phyloP scores from a whole-genome alignment of 2,797 vertebrate species.

The Poecilia wingei region DNA sequence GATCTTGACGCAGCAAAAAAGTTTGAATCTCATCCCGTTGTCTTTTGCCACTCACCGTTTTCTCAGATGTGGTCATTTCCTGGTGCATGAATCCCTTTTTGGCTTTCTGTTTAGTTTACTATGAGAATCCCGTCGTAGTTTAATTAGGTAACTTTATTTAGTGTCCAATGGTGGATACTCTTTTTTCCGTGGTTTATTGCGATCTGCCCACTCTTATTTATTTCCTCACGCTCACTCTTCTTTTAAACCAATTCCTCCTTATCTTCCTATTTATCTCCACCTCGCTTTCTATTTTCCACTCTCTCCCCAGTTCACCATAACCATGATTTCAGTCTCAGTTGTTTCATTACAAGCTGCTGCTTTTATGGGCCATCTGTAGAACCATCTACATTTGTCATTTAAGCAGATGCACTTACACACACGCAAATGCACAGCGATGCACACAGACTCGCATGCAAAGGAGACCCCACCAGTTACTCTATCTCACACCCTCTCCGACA shows the following conservation, averaged over 20 bases:
- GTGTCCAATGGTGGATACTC: conserved; percentile 52
- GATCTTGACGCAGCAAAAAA: background rate
- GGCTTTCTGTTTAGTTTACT: conserved; percentile 50
- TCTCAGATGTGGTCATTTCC: conserved; percentile 7
- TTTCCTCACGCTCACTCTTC: conserved; percentile 49
- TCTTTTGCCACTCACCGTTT: background rate
- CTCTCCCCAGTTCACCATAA: conserved; percentile 74
- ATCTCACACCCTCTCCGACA: conserved; percentile 24
- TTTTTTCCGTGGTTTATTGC: conserved; percentile 65
- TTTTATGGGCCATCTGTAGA: conserved; percentile 80
- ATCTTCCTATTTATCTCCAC: conserved; percentile 49
- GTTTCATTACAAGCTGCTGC: conserved; percentile 80
- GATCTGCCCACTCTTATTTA: conserved; percentile 58
- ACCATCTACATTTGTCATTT: conserved; percentile 68
- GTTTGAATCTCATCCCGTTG: conserved; percentile 1
- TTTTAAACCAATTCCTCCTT: conserved; percentile 41
- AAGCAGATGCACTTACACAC: conserved; percentile 5
- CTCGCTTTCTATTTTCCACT: conserved; percentile 31
- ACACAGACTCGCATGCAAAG: conserved; percentile 25
- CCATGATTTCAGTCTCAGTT: conserved; percentile 78
- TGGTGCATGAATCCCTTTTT: conserved; percentile 28
- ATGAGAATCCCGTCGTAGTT: conserved; percentile 56
- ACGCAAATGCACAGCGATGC: conserved; percentile 4
- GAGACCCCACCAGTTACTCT: conserved; percentile 23
- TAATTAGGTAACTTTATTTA: conserved; percentile 70